Conservation (phyloP, 2,888 invertebrate genomes). For the Agrotis ipsilon region DNA sequence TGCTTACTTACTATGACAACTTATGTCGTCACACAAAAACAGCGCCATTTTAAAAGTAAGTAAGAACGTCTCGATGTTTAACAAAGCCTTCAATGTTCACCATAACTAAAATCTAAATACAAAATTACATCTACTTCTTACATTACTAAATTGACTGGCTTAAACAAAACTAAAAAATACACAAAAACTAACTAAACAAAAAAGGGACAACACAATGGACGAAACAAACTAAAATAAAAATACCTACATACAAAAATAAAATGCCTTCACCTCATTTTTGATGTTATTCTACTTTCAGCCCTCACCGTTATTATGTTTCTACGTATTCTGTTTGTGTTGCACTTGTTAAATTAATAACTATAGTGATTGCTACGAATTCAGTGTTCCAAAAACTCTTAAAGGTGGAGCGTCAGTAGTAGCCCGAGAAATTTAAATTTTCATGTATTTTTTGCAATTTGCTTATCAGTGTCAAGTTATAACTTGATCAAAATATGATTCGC, state of each 20-base stretch:
- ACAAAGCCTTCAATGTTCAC: neutral
- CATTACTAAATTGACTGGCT: neutral
- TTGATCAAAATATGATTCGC: no score
- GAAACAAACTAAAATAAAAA: conserved; percentile 38
- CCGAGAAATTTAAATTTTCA: no score
- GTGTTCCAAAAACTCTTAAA: no score
- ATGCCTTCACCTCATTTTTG: conserved; percentile 49
- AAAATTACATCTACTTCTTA: conserved; percentile 6
- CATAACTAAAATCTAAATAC: neutral
- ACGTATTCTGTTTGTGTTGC: conserved; percentile 34
- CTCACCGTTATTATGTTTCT: conserved; percentile 36
- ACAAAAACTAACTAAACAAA: conserved; percentile 43
- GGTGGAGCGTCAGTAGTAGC: no score
- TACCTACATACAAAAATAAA: conserved; percentile 8
- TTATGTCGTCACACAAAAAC: no score
- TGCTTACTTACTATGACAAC: no score
- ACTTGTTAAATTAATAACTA: conserved; percentile 52
- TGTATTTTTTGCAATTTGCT: no score
- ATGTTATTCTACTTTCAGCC: conserved; percentile 32
- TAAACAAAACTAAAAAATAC: neutral
- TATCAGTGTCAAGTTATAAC: no score
- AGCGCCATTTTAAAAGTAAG: no score
- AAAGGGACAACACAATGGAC: conserved; percentile 47
- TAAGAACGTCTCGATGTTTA: no score
- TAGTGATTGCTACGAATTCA: neutral